phyloP scores from a whole-genome alignment of 37 sponge, comb jelly and placozoan species.

The Geodia barretti region DNA sequence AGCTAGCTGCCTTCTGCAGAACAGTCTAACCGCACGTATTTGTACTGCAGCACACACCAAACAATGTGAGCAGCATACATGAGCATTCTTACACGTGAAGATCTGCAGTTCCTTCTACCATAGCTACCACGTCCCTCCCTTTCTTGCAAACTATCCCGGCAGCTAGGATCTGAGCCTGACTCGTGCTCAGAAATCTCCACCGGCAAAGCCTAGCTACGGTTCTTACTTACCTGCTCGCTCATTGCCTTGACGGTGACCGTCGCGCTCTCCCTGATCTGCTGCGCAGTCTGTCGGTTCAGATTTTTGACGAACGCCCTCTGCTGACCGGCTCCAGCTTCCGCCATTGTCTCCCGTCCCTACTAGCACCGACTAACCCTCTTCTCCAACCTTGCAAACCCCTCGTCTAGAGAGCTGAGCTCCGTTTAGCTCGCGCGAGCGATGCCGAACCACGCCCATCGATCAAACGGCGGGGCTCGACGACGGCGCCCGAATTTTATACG shows the following conservation, averaged over 20 bases:
- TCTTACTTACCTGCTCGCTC: slow-evolving; percentile 20
- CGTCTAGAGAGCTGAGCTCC: not conserved
- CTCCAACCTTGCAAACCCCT: not conserved
- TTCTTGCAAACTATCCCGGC: too few species aligned
- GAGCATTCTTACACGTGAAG: too few species aligned
- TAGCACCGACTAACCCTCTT: not conserved
- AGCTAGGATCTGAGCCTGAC: too few species aligned
- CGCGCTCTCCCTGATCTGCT: slow-evolving; percentile 46
- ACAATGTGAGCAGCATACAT: too few species aligned
- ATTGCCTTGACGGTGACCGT: slow-evolving; percentile 34
- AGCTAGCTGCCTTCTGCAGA: too few species aligned
- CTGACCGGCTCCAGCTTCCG: slow-evolving; percentile 17
- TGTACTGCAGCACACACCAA: too few species aligned
- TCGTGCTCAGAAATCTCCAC: not conserved
- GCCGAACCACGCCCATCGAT: slow-evolving; percentile 5
- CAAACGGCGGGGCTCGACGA: too few species aligned
- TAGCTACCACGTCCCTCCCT: too few species aligned
- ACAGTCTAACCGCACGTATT: too few species aligned
- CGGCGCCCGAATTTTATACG: too few species aligned
- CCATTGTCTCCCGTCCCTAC: not conserved
- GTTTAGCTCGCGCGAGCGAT: not conserved
- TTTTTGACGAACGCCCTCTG: slow-evolving; percentile 44
- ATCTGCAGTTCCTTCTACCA: too few species aligned
- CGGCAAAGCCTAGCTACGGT: not conserved
- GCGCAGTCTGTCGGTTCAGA: slow-evolving; percentile 12